Evolutionary conservation across 2,113 vertebrate genomes (phyloP), one percentile per base, ranked within the genome.

Genomic region (Polypterus senegalus): DNA sequence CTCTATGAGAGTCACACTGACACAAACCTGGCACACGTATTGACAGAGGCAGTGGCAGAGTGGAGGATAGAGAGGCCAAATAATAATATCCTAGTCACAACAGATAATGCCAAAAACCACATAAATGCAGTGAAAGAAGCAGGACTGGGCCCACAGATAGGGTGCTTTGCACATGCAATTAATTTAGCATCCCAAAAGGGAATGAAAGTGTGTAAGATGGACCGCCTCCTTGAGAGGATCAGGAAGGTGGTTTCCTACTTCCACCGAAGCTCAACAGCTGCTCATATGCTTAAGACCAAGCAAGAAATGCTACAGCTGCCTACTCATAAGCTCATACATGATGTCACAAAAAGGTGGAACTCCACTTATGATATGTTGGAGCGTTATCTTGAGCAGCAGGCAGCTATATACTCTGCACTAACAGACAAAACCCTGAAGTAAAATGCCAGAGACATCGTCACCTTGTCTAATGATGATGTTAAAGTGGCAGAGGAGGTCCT

Each of bases 221-320:
- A 3, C 59, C 47, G 47, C 59, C 47, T 60, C 59, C 59, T 60
- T 49, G 47, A 47, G 59, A 60, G 59, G 59, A 60, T 60, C 59
- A 60, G 47, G 59, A 64, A 10, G 46, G 56, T 61, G 46, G 11
- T 0, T 0, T 53, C 55, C 47, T 61, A 61, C 46, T 59, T 62
- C n/a, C 53, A 62, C 57, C 5, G 49, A 10, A 61, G 59, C 57
- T 9, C 54, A 0, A 64, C 63, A 59, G 45, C 58, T 10, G 45
- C 58, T 59, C 58, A 59, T 59, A 45, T 59, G 58, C 58, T 59
- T 47, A 59, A 59, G 58, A 59, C 6, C n/a, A 69, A 69, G 61
- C 63, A 65, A 61, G 57, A 69, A 52, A 66, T 65, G 60, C 57
- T 69, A 60, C 52, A 61, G 57, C 52, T 67, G 47, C 58, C 62